Percentiles rank a stretch among this genome's conserved stretches.
phyloP scores from a whole-genome alignment of 2,888 invertebrate species.

The Tholera decimalis region DNA sequence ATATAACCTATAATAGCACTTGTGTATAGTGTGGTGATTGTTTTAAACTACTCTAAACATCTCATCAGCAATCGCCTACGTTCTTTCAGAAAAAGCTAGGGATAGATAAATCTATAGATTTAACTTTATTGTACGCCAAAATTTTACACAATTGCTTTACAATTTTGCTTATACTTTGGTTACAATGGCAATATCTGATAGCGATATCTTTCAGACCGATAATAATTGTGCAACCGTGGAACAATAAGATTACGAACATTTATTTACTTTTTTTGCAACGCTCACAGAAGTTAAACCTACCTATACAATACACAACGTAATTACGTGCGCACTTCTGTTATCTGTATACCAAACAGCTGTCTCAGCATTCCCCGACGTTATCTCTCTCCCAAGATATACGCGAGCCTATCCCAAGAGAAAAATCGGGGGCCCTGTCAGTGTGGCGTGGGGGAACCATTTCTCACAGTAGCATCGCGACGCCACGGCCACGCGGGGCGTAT shows the following conservation, averaged over 20 bases:
- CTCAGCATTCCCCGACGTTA: conserved; percentile 72
- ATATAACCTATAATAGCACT: too few relatives aligned
- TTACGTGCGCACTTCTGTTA: conserved; percentile 60
- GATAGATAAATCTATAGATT: too few relatives aligned
- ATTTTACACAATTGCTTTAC: too few relatives aligned
- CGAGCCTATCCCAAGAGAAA: conserved; percentile 81
- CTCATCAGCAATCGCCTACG: too few relatives aligned
- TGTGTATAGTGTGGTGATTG: too few relatives aligned
- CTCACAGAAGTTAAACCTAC: neutral
- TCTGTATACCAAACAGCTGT: conserved; percentile 71
- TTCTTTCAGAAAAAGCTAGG: too few relatives aligned
- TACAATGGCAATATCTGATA: too few relatives aligned
- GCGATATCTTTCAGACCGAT: too few relatives aligned
- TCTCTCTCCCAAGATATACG: conserved; percentile 76
- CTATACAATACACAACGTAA: conserved; percentile 45
- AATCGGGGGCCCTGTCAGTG: conserved; percentile 79
- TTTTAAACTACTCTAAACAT: too few relatives aligned
- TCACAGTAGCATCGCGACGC: conserved; percentile 69
- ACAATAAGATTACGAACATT: neutral
- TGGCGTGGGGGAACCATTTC: conserved; percentile 78
- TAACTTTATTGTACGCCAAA: too few relatives aligned
- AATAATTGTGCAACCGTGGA: too few relatives aligned
- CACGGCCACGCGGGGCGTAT: conserved; percentile 71
- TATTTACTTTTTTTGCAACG: neutral
- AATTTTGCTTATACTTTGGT: too few relatives aligned